These are phyloP conservation scores for Oreochromis tanganicae DNA, from an alignment of 2,113 vertebrate species.

Conservation along the genomic window DNA sequence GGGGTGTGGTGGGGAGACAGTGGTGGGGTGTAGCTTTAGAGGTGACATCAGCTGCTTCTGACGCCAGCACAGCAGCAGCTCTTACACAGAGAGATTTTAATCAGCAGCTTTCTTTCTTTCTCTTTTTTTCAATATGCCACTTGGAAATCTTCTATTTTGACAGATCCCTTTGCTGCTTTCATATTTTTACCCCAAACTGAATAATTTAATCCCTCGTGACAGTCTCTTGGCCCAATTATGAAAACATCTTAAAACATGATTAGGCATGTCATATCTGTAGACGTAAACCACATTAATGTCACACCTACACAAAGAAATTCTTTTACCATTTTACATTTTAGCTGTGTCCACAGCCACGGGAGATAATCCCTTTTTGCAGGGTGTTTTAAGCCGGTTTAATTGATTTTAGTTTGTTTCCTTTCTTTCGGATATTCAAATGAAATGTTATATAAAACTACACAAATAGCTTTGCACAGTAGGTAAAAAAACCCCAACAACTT, in stretches of 20 bases:
- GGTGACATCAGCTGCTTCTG: constrained; percentile 54
- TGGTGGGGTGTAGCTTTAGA: constrained; percentile 5
- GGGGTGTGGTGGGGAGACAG: neutral
- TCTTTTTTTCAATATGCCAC: neutral
- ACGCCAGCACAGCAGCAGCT: constrained; percentile 35
- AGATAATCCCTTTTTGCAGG: neutral
- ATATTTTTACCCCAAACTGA: neutral
- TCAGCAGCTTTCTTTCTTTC: neutral
- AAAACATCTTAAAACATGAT: neutral
- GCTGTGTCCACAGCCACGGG: neutral
- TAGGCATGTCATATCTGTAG: neutral
- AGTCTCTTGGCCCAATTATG: neutral
- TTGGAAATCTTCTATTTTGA: neutral
- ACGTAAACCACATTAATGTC: neutral
- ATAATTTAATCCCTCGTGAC: neutral
- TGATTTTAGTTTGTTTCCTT: neutral
- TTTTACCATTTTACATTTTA: neutral
- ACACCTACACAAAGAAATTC: neutral
- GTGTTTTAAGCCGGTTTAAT: neutral
- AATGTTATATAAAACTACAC: neutral
- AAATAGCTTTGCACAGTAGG: neutral
- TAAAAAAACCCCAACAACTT: neutral
- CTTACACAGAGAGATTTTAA: neutral
- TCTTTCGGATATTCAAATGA: neutral
- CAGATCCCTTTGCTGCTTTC: neutral